Percentiles rank a stretch among this genome's conserved stretches.
Conservation (phyloP, 2,797 vertebrate species). For the Parotocinclus haroldoi region DNA sequence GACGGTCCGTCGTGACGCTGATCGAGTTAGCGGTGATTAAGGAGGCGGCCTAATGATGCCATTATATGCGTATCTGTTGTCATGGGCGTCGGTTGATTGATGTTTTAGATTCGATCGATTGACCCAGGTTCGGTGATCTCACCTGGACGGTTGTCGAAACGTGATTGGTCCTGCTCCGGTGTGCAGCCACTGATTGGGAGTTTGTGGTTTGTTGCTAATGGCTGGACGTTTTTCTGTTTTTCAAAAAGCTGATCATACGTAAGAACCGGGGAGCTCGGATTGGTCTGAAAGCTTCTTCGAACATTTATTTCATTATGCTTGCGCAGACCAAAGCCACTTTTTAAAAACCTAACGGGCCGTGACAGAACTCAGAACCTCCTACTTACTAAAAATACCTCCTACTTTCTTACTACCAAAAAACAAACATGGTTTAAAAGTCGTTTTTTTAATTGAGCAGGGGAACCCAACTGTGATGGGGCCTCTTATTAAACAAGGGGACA, state of each 20-base stretch:
- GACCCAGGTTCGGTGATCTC: constrained; percentile 44
- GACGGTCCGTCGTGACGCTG: constrained; percentile 37
- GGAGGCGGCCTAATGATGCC: constrained; percentile 60
- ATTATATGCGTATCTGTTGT: constrained; percentile 48
- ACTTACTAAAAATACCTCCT: background rate
- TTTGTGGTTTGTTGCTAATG: background rate
- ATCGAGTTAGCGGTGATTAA: constrained; percentile 58
- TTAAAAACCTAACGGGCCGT: background rate
- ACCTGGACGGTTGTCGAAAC: constrained; percentile 28
- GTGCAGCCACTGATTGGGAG: constrained; percentile 19
- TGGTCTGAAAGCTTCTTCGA: background rate
- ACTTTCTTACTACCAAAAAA: too few relatives aligned
- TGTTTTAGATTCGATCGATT: constrained; percentile 18
- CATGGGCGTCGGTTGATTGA: constrained; percentile 11
- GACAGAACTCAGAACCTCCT: background rate
- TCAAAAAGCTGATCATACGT: too few relatives aligned
- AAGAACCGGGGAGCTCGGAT: background rate
- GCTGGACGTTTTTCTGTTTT: background rate
- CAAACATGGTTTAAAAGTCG: too few relatives aligned
- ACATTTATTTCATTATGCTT: background rate
- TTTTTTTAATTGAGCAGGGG: too few relatives aligned
- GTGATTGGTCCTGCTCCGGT: background rate
- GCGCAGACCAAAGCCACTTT: background rate
- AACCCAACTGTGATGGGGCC: too few relatives aligned
- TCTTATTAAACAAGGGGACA: too few relatives aligned